phyloP scores from a whole-genome alignment of 2,113 vertebrate species.

The Ctenomys sociabilis region DNA sequence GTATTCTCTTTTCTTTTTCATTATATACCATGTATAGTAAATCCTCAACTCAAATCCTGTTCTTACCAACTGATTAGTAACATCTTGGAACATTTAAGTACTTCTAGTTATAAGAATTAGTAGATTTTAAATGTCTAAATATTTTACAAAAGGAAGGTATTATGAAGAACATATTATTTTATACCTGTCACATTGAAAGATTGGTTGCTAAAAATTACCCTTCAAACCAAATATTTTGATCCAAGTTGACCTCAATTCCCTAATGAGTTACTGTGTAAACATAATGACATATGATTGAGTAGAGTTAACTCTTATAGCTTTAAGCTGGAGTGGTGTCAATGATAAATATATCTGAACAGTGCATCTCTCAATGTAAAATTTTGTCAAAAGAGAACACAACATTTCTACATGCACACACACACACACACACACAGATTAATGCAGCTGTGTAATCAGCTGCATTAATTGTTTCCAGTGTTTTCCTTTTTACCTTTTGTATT shows the following conservation, averaged over 20 bases:
- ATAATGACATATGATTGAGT: background rate
- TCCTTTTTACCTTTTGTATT: too few relatives aligned
- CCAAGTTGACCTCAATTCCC: background rate
- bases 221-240: background rate
- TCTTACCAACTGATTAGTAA: background rate
- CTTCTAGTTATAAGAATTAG: conserved; percentile 6
- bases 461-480: too few relatives aligned
- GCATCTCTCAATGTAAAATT: background rate
- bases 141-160: background rate
- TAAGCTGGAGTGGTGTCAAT: conserved; percentile 16
- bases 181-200: background rate
- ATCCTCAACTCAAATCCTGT: accelerated
- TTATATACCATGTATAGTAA: background rate
- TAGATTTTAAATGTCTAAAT: background rate
- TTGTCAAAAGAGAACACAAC: background rate
- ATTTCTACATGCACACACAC: background rate
- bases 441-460: conserved; percentile 28
- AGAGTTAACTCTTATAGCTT: background rate
- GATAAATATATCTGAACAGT: background rate
- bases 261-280: background rate
- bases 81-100: background rate
- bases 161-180: background rate
- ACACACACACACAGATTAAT: background rate
- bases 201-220: background rate
- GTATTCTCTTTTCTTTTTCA: background rate